Conservation (phyloP, 1,140 invertebrate species). For the Papilio polytes region DNA sequence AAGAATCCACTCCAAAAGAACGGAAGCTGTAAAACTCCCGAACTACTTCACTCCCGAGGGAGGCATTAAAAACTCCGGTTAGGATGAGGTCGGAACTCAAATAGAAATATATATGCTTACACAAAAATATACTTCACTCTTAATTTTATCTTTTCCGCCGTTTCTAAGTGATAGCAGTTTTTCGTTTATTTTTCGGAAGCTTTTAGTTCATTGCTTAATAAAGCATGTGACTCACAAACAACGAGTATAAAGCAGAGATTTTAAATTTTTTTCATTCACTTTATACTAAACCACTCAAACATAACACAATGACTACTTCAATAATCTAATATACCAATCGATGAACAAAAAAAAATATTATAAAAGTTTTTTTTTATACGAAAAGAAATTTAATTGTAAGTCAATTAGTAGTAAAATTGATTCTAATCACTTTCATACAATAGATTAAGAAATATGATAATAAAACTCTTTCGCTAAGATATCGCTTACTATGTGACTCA, state of each 20-base stretch:
- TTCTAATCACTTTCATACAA: neutral
- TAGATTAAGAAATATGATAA: neutral
- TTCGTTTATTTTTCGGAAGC: neutral
- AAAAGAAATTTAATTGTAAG: too few relatives aligned
- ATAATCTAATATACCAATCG: too few relatives aligned
- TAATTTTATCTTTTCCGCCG: conserved; percentile 10
- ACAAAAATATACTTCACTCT: conserved; percentile 21
- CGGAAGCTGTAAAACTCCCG: conserved; percentile 33
- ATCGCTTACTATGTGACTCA: neutral
- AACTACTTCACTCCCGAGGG: conserved; percentile 31
- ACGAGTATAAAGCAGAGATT: neutral
- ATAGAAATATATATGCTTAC: neutral
- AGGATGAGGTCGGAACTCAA: conserved; percentile 26
- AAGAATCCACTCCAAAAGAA: conserved; percentile 31
- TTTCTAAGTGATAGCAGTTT: conserved; percentile 5
- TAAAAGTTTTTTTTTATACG: too few relatives aligned
- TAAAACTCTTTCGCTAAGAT: neutral
- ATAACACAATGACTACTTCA: too few relatives aligned
- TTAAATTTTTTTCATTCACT: neutral
- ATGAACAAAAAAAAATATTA: too few relatives aligned
- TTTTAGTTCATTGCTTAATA: conserved; percentile 19
- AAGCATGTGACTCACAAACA: neutral
- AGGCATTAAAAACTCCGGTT: conserved; percentile 37
- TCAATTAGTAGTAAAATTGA: too few relatives aligned
- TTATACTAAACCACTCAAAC: too few relatives aligned